Conservation (phyloP, 2,797 vertebrate genomes). For the Acestrorhynchus altus region DNA sequence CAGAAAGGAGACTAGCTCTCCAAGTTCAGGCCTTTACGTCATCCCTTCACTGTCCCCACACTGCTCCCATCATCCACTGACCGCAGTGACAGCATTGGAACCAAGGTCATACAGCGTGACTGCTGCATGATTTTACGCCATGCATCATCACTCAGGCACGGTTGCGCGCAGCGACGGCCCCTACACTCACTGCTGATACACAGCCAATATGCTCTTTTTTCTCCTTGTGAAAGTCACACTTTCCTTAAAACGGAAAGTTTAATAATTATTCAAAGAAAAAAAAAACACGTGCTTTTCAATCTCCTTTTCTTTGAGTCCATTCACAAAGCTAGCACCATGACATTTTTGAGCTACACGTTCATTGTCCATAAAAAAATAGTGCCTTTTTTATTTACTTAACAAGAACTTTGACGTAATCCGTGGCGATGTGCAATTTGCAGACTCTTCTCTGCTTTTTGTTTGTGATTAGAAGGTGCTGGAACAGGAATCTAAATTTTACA, state of each 20-base stretch:
- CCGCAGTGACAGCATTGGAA: conserved; percentile 63
- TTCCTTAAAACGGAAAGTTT: conserved; percentile 98
- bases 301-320: conserved; percentile 86
- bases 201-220: conserved; percentile 73
- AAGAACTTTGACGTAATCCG: conserved; percentile 92
- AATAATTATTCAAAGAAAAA: conserved; percentile 84
- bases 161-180: conserved; percentile 76
- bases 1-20: conserved; percentile 67
- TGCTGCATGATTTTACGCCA: conserved; percentile 38
- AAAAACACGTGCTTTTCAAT: conserved; percentile 84
- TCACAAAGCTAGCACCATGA: conserved; percentile 94
- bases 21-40: conserved; percentile 72
- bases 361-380: conserved; percentile 97
- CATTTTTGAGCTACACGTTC: conserved; percentile 93
- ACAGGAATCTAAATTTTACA: conserved; percentile 85
- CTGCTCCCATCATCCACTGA: conserved; percentile 68
- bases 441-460: conserved; percentile 85
- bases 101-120: conserved; percentile 19
- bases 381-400: conserved; percentile 90
- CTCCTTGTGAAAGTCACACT: conserved; percentile 82
- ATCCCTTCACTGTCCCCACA: conserved; percentile 71
- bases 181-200: conserved; percentile 76
- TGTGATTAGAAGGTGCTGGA: conserved; percentile 89
- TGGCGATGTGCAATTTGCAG: conserved; percentile 96
- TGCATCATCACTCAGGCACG: conserved; percentile 57